A percentile compares a stretch with the other conserved stretches of the same genome.
phyloP scores from a whole-genome alignment of 2,888 invertebrate species.

The Xestia rhomboidea region DNA sequence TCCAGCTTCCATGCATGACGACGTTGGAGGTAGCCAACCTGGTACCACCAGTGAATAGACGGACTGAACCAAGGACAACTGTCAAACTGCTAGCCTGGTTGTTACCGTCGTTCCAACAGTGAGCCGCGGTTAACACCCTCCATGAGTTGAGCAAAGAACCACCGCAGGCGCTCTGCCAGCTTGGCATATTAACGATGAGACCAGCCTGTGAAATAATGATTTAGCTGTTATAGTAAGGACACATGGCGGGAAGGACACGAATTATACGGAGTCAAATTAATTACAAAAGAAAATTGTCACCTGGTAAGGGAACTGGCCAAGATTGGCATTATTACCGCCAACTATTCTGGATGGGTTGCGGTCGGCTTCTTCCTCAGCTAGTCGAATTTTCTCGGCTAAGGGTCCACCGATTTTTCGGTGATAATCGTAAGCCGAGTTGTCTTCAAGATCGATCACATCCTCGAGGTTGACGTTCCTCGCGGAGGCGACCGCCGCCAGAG shows the following conservation, averaged over 20 bases:
- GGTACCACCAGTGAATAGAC: constrained; percentile 75
- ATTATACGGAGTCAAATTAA: background rate
- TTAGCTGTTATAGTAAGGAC: background rate
- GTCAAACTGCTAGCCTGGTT: constrained; percentile 48
- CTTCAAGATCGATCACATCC: constrained; percentile 44
- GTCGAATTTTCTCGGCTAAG: constrained; percentile 47
- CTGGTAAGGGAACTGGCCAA: constrained; percentile 68
- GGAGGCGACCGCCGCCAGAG: constrained; percentile 54
- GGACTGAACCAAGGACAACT: constrained; percentile 75
- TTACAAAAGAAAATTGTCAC: background rate
- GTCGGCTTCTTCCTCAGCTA: constrained; percentile 45
- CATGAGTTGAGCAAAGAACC: constrained; percentile 70
- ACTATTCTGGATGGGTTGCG: constrained; percentile 60
- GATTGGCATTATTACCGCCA: constrained; percentile 54
- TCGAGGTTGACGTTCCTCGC: constrained; percentile 41
- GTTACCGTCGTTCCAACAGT: constrained; percentile 16
- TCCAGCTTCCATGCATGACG: constrained; percentile 74
- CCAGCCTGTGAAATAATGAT: constrained; percentile 61
- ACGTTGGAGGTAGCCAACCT: constrained; percentile 71
- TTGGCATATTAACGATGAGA: constrained; percentile 43
- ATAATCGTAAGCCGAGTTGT: constrained; percentile 58
- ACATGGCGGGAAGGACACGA: background rate
- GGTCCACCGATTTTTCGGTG: constrained; percentile 60
- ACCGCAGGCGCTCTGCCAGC: constrained; percentile 72
- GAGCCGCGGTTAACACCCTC: constrained; percentile 72